Evolutionary conservation across 2,113 vertebrate species (phyloP).

Genomic region (Calyptommatus sinebrachiatus): DNA sequence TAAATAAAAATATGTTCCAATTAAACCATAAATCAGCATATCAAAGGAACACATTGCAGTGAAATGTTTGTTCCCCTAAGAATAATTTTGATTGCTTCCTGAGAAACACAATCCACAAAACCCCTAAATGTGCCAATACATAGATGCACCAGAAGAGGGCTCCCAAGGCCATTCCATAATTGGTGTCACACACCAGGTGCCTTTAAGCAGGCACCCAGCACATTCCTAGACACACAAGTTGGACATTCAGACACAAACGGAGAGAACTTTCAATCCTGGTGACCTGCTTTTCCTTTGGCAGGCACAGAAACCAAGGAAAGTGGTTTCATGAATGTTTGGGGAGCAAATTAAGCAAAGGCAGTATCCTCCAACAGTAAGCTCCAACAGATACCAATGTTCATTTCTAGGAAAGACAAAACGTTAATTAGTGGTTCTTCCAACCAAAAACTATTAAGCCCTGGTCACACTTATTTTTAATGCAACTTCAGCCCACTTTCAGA

Average conservation of each 20-base stretch:
- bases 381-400: background rate
- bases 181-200: background rate
- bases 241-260: background rate
- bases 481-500: too few species aligned
- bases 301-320: background rate
- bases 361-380: background rate
- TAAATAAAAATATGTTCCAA: too few species aligned
- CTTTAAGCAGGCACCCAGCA: background rate
- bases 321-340: background rate
- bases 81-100: too few species aligned
- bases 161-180: background rate
- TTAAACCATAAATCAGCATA: background rate
- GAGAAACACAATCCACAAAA: background rate
- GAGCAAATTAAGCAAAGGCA: background rate
- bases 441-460: background rate
- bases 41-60: too few species aligned
- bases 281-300: background rate
- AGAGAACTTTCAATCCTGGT: background rate
- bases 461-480: too few species aligned
- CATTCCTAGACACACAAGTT: background rate
- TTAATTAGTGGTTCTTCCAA: background rate
- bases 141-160: background rate
- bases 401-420: background rate
- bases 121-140: background rate
- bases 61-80: background rate